These are phyloP conservation scores for Ditula angustiorana DNA, from an alignment of 2,888 invertebrate genomes.

Conservation along the genomic window DNA sequence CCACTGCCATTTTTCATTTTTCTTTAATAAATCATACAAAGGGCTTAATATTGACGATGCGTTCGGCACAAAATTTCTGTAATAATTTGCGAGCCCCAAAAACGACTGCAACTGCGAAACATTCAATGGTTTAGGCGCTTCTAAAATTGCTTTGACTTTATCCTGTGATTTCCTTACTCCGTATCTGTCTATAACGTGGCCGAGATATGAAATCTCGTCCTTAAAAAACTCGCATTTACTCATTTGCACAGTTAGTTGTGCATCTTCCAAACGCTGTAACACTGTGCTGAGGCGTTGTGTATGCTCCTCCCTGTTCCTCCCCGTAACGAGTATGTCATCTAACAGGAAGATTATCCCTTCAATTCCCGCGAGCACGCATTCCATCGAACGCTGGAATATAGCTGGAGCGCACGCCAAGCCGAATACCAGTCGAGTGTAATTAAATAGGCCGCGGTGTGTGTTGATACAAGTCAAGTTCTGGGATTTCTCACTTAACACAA, in stretches of 20 bases:
- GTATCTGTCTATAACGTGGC: neutral
- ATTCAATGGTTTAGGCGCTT: neutral
- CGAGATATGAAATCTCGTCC: slow-evolving; percentile 5
- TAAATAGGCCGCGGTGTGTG: neutral
- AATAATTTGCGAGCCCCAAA: neutral
- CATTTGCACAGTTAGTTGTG: neutral
- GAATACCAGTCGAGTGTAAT: neutral
- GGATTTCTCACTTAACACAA: neutral
- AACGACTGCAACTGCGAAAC: neutral
- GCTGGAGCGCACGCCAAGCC: neutral
- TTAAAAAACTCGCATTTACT: too few relatives aligned
- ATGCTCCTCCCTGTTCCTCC: neutral
- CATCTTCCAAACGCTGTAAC: neutral
- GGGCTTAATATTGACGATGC: too few relatives aligned
- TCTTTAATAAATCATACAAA: too few relatives aligned
- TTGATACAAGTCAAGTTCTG: neutral
- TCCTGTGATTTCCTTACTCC: neutral
- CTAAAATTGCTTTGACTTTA: neutral
- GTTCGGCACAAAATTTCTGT: neutral
- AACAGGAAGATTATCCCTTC: neutral
- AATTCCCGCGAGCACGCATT: neutral
- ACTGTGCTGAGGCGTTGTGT: neutral
- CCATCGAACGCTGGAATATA: too few relatives aligned
- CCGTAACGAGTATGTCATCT: neutral
- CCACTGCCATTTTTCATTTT: too few relatives aligned